Conservation (phyloP, 37 sponge, comb jelly and placozoan genomes). For the Chondrosia reniformis region DNA sequence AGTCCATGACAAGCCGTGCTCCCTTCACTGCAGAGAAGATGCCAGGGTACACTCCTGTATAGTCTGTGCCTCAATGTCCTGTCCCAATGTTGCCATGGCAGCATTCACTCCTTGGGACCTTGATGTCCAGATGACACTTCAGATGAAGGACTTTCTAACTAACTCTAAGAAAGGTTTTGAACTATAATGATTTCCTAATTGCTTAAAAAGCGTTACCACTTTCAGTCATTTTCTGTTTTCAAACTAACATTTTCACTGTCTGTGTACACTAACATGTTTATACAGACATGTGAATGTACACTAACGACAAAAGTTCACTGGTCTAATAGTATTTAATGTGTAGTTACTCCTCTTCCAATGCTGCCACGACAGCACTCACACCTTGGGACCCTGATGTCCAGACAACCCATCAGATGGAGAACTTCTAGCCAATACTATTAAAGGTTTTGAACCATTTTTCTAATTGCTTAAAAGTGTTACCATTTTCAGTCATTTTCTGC, state of each 20-base stretch:
- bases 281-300: neutral
- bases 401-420: conserved; percentile 55
- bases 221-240: too few relatives aligned
- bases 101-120: conserved; percentile 42
- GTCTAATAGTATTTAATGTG: neutral
- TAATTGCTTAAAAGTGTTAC: neutral
- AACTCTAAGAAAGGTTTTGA: conserved; percentile 68
- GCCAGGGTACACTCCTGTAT: conserved; percentile 72
- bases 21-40: conserved; percentile 67
- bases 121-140: conserved; percentile 54
- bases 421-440: conserved; percentile 60
- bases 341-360: conserved; percentile 54
- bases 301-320: neutral
- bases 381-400: conserved; percentile 28
- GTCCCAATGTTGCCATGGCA: conserved; percentile 63
- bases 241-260: too few relatives aligned
- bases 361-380: conserved; percentile 50
- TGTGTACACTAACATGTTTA: neutral
- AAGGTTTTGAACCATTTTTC: conserved; percentile 58
- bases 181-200: neutral
- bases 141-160: conserved; percentile 52
- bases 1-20: too few relatives aligned
- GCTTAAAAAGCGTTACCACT: neutral
- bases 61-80: conserved; percentile 80
- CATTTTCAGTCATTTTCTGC: too few relatives aligned